Conservation (phyloP, 1,140 invertebrate genomes). For the Aphis gossypii region DNA sequence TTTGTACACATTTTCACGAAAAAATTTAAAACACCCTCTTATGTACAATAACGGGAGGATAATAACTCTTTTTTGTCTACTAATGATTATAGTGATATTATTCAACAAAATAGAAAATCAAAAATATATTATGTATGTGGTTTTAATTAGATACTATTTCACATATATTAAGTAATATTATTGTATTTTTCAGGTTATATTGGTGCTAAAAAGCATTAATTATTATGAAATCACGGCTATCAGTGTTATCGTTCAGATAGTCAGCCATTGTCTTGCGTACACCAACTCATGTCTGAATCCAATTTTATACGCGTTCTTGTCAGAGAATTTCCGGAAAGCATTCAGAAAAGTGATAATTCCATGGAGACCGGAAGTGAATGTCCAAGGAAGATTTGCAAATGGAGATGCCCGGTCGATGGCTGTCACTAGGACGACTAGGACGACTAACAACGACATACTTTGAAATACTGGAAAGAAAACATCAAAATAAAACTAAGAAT, state of each 20-base stretch:
- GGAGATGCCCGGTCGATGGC: conserved; percentile 62
- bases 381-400: conserved; percentile 59
- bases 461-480: conserved; percentile 41
- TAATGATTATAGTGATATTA: too few species aligned
- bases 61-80: too few species aligned
- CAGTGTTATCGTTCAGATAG: conserved; percentile 79
- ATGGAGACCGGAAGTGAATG: conserved; percentile 64
- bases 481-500: background rate
- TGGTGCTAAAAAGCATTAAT: conserved; percentile 79
- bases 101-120: too few species aligned
- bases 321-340: conserved; percentile 85
- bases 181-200: conserved; percentile 71
- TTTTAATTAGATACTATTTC: background rate
- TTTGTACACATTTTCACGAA: too few species aligned
- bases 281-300: conserved; percentile 95
- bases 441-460: conserved; percentile 60
- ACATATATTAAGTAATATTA: background rate
- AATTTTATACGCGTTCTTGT: conserved; percentile 91
- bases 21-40: too few species aligned
- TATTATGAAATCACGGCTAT: conserved; percentile 71
- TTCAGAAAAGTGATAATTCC: conserved; percentile 74
- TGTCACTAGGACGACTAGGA: conserved; percentile 61
- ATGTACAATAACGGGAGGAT: too few species aligned
- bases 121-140: too few species aligned
- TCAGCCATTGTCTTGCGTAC: conserved; percentile 90